These are phyloP conservation scores for Enchytraeus crypticus DNA, from an alignment of 2,888 invertebrate genomes.

Conservation along the genomic window DNA sequence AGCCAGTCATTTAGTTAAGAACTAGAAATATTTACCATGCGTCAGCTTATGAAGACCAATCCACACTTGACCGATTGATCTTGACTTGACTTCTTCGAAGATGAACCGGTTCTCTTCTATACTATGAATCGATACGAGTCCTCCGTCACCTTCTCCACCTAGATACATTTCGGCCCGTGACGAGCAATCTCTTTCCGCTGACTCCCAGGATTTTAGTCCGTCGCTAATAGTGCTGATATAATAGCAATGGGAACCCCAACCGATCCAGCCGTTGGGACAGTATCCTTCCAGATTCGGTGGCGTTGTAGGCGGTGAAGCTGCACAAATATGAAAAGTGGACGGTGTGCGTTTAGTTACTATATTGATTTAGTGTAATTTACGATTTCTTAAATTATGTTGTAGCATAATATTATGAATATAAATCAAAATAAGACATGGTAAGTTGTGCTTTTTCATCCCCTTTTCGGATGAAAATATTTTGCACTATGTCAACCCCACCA, in stretches of 20 bases:
- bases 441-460: too few relatives aligned
- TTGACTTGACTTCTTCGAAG: not conserved
- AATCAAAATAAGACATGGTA: too few relatives aligned
- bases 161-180: not conserved
- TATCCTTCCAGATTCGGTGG: conserved; percentile 2
- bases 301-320: conserved; percentile 7
- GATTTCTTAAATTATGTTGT: too few relatives aligned
- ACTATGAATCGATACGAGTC: conserved; percentile 8
- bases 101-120: conserved; percentile 2
- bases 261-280: conserved; percentile 7
- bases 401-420: too few relatives aligned
- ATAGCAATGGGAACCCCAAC: conserved; percentile 6
- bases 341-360: too few relatives aligned
- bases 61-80: not conserved
- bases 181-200: not conserved
- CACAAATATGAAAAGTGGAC: not conserved
- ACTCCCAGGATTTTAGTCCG: not conserved
- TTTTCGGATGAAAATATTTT: too few relatives aligned
- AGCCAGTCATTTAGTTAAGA: too few relatives aligned
- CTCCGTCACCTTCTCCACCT: not conserved
- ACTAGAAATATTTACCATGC: too few relatives aligned
- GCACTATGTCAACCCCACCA: too few relatives aligned
- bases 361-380: too few relatives aligned
- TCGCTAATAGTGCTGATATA: not conserved
- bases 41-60: conserved; percentile 4